Conservation (phyloP, 2,797 vertebrate genomes). For the Orestias chungarensis region DNA sequence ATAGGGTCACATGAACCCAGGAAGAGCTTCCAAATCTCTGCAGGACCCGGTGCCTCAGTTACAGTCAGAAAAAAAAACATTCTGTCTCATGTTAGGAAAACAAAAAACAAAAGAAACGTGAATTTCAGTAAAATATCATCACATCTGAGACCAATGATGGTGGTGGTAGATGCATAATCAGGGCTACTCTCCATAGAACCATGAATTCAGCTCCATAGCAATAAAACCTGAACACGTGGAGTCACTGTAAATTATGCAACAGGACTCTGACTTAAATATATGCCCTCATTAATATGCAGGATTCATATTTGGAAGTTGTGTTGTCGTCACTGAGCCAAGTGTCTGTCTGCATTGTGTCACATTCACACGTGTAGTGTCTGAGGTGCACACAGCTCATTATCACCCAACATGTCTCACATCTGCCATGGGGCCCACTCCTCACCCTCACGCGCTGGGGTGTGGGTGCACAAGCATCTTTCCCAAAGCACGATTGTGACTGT, state of each 20-base stretch:
- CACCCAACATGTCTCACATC: constrained; percentile 50
- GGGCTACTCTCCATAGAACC: no score
- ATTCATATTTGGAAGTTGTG: not conserved
- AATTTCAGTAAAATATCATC: no score
- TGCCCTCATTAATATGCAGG: not conserved
- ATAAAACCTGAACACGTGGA: not conserved
- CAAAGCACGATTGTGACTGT: constrained; percentile 29
- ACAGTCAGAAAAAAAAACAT: no score
- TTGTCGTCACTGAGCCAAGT: constrained; percentile 22
- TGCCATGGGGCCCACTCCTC: constrained; percentile 52
- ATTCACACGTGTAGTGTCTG: constrained; percentile 42
- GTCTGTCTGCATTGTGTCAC: constrained; percentile 36
- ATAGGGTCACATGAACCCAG: no score
- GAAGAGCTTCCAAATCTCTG: not conserved
- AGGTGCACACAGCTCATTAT: constrained; percentile 63
- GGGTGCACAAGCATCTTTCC: constrained; percentile 13
- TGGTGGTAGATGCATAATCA: no score
- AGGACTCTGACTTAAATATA: not conserved
- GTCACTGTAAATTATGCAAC: no score
- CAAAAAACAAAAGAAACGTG: no score
- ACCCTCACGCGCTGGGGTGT: no score
- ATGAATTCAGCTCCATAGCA: no score
- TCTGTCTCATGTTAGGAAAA: no score
- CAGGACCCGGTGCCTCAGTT: no score
- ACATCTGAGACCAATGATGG: no score